Conservation (phyloP, 2,888 invertebrate genomes). For the Drosophila tanythrix region DNA sequence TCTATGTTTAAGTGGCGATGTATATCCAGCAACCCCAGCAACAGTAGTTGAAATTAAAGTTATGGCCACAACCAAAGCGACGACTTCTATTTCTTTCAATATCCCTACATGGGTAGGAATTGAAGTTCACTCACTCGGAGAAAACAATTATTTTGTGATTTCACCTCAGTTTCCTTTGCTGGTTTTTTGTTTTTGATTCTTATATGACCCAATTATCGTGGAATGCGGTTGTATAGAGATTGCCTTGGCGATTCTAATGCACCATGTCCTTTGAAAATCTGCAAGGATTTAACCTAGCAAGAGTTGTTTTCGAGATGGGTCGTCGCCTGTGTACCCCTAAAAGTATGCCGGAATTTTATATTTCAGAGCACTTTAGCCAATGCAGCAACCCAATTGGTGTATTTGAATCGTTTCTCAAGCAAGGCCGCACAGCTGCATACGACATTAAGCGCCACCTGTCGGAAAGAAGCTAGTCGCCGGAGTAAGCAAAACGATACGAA, state of each 20-base stretch:
- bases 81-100: conserved; percentile 3
- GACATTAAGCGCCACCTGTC: not conserved
- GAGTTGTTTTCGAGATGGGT: not conserved
- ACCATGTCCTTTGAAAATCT: not conserved
- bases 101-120: not conserved
- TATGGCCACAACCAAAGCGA: conserved; percentile 61
- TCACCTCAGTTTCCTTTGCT: not conserved
- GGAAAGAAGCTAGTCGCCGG: not conserved
- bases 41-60: conserved; percentile 72
- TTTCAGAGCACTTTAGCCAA: not conserved
- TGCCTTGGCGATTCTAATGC: not conserved
- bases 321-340: not conserved
- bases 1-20: conserved; percentile 66
- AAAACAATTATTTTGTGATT: not conserved
- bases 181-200: not conserved
- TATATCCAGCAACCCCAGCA: conserved; percentile 46
- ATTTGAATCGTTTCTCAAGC: not conserved
- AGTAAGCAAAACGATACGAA: not conserved
- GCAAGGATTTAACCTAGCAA: not conserved
- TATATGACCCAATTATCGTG: not conserved
- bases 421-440: not conserved
- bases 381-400: not conserved
- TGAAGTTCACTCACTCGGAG: not conserved
- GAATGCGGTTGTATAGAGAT: not conserved
- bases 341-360: not conserved